Percentiles rank a stretch among this genome's conserved stretches.
Conservation (phyloP, 2,113 vertebrate species). For the Telmatochromis sp. region DNA sequence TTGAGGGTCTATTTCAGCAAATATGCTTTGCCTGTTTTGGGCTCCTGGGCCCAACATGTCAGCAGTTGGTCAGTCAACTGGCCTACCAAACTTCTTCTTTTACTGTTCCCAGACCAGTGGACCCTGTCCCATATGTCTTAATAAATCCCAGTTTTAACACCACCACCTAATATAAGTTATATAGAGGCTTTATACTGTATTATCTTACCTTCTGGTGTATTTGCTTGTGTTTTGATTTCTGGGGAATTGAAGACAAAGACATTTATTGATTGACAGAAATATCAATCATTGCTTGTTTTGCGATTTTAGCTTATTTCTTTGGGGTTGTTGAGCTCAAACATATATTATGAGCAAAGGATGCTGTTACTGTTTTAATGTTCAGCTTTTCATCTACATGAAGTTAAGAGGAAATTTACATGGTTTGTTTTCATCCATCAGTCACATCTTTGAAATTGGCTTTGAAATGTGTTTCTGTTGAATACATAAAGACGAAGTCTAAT, state of each 20-base stretch:
- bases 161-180: fast-evolving
- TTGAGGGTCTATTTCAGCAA: not conserved
- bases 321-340: not conserved
- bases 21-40: not conserved
- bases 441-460: not conserved
- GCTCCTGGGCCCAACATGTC: not conserved
- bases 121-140: not conserved
- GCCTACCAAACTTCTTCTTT: not conserved
- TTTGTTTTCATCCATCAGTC: not conserved
- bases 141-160: not conserved
- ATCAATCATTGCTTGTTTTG: not conserved
- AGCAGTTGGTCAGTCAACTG: not conserved
- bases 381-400: not conserved
- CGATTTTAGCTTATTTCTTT: not conserved
- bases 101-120: not conserved
- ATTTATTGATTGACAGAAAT: not conserved
- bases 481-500: not conserved
- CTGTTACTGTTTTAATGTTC: not conserved
- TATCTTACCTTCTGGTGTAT: fast-evolving
- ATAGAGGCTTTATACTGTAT: not conserved
- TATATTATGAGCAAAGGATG: not conserved
- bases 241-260: not conserved
- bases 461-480: not conserved
- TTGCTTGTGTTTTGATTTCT: not conserved
- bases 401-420: not conserved